Base-by-base conservation (phyloP, 2,797 vertebrate genomes). In the Kryptopterus vitreolus region DNA sequence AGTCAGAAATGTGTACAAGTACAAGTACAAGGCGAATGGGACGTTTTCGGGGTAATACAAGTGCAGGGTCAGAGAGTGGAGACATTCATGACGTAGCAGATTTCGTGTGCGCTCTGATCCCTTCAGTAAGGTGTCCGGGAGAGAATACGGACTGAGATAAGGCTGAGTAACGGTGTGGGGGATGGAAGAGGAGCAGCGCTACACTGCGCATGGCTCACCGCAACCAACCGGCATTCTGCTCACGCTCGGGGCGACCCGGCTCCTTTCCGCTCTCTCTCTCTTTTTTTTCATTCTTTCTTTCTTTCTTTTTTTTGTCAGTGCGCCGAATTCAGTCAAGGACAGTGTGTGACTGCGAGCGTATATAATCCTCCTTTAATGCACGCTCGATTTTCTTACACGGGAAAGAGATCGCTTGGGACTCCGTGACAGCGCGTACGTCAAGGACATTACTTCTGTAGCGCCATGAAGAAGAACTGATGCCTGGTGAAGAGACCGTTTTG, bases 171-270 rank as follows among this genome's bases (percentile, higher is more conserved):
- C 38, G 24, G 58, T 35, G 58, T 24, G 31, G 62, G 48, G 55
- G 71, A 1, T 6, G n/a, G 77, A 38, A 22, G 75, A n/a, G 33
- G 5, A 59, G 13, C 52, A 24, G 66, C n/a, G 38, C 53, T 43
- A 35, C 61, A 75, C 52, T 70, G 81, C 81, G 70, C 77, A 79
- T 75, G 81, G 70, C 31, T 68, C 53, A 70, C 57, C 58, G 55
- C 81, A 76, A 52, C 71, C 77, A 74, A 31, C 81, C 77, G 76
- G 76, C 81, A 66, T 69, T 80, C 59, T 57, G 71, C 52, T 74
- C 79, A 63, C 48, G 59, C 69, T 63, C 46, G 18, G 58, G 22
- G 59, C 31, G 24, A 57, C 15, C 38, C 61, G 70, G 70, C 10
- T 43, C 38, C 10, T 71, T 65, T 46, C 46, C 46, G 22, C 46